Percentiles rank a stretch among this genome's conserved stretches.
These are phyloP conservation scores for Polypterus bichir DNA, from an alignment of 2,113 vertebrate species.

Conservation along the genomic window DNA sequence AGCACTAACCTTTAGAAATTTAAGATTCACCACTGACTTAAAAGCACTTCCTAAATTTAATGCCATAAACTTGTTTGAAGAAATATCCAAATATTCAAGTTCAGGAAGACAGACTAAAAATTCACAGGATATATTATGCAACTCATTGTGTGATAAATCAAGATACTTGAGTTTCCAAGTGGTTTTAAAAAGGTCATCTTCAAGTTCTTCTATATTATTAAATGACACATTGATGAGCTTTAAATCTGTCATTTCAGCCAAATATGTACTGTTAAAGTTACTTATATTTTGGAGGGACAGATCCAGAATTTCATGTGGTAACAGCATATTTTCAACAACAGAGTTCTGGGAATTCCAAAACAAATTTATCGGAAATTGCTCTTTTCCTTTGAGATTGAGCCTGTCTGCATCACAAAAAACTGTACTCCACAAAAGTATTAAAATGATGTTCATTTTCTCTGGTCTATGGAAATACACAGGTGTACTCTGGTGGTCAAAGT, in stretches of 20 bases:
- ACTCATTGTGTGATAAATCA: constrained; percentile 69
- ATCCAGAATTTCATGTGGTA: constrained; percentile 25
- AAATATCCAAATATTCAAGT: constrained; percentile 60
- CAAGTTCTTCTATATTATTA: constrained; percentile 49
- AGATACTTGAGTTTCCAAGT: constrained; percentile 52
- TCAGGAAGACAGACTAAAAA: constrained; percentile 36
- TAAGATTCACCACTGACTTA: constrained; percentile 37
- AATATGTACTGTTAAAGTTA: constrained; percentile 41
- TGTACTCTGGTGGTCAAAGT: too few species aligned
- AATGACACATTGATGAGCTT: constrained; percentile 58
- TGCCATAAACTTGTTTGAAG: constrained; percentile 50
- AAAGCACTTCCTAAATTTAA: constrained; percentile 60
- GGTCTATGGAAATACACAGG: too few species aligned
- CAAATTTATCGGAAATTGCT: too few species aligned
- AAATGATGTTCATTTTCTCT: too few species aligned
- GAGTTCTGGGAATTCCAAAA: too few species aligned
- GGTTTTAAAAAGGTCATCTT: constrained; percentile 47
- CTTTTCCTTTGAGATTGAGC: too few species aligned
- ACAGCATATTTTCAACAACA: too few species aligned
- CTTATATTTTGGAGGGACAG: constrained; percentile 62
- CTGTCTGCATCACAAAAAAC: too few species aligned
- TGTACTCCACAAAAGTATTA: too few species aligned
- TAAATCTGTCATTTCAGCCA: constrained; percentile 39
- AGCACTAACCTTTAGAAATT: constrained; percentile 57
- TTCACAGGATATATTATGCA: constrained; percentile 34